These are phyloP conservation scores for Suncus etruscus DNA, from an alignment of 2,113 vertebrate genomes.

Conservation along the genomic window DNA sequence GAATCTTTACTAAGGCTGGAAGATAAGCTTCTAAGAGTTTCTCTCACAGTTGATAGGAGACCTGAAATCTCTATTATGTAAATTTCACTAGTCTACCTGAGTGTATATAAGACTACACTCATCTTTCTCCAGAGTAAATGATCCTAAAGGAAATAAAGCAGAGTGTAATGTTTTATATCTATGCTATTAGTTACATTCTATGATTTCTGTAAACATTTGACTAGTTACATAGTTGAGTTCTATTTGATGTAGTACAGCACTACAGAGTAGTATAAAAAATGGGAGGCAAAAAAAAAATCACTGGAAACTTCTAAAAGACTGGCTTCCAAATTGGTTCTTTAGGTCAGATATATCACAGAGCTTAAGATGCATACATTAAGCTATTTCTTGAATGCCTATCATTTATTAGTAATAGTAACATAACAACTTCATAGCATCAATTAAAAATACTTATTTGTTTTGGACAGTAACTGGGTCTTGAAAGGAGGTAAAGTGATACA, in stretches of 20 bases:
- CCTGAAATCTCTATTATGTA: slow-evolving; percentile 20
- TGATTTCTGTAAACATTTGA: slow-evolving; percentile 21
- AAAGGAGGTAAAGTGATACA: no score
- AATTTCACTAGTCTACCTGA: not conserved
- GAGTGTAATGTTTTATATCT: slow-evolving; percentile 6
- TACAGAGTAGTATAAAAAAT: not conserved
- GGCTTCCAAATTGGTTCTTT: slow-evolving; percentile 4
- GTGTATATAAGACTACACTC: not conserved
- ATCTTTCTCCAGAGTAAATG: not conserved
- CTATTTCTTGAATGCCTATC: not conserved
- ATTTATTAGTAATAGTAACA: slow-evolving; percentile 2
- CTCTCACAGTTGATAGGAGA: not conserved
- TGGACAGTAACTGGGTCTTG: no score
- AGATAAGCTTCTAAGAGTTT: slow-evolving; percentile 24
- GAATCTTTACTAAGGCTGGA: not conserved
- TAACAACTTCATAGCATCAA: slow-evolving; percentile 1
- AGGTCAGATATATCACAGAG: not conserved
- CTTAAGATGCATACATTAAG: not conserved
- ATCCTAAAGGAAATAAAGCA: slow-evolving; percentile 15
- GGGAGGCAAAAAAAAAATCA: not conserved
- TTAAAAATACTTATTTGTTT: not conserved
- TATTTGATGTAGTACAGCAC: not conserved
- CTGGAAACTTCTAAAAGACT: not conserved
- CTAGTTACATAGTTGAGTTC: not conserved
- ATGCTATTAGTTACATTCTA: not conserved